Conservation (phyloP, 2,888 invertebrate genomes). For the Macroteleia sp. region DNA sequence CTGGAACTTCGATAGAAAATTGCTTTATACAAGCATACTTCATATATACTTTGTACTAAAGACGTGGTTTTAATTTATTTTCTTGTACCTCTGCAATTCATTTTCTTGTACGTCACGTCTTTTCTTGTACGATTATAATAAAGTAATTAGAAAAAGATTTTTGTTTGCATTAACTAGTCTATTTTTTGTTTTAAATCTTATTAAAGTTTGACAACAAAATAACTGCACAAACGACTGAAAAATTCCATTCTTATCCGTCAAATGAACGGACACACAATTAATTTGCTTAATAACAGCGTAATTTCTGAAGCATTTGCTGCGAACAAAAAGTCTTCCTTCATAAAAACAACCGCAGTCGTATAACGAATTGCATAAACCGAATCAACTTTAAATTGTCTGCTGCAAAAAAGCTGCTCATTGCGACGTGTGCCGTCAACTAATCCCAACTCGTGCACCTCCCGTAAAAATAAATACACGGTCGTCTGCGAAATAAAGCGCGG, state of each 20-base stretch:
- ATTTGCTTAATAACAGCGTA: slow-evolving; percentile 5
- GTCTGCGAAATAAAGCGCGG: slow-evolving; percentile 11
- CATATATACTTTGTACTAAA: too few species aligned
- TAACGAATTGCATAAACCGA: slow-evolving; percentile 22
- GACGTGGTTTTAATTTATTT: too few species aligned
- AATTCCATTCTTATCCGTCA: not conserved
- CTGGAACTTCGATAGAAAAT: not conserved
- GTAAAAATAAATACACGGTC: slow-evolving; percentile 3
- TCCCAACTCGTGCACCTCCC: not conserved
- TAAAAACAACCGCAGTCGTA: slow-evolving; percentile 14
- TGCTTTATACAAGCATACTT: too few species aligned
- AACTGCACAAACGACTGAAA: not conserved
- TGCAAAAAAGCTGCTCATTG: slow-evolving; percentile 1
- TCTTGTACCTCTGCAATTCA: too few species aligned
- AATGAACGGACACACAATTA: not conserved
- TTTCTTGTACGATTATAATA: too few species aligned
- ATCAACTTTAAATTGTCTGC: slow-evolving; percentile 26
- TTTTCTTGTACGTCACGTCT: too few species aligned
- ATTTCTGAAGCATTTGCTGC: slow-evolving; percentile 12
- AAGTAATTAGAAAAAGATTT: too few species aligned
- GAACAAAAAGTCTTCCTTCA: not conserved
- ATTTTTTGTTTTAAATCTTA: not conserved
- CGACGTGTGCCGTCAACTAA: slow-evolving; percentile 3
- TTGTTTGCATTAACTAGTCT: too few species aligned
- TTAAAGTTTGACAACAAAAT: not conserved